phyloP scores from a whole-genome alignment of 1,140 invertebrate species.

The Pseudomyrmex flavicornis region DNA sequence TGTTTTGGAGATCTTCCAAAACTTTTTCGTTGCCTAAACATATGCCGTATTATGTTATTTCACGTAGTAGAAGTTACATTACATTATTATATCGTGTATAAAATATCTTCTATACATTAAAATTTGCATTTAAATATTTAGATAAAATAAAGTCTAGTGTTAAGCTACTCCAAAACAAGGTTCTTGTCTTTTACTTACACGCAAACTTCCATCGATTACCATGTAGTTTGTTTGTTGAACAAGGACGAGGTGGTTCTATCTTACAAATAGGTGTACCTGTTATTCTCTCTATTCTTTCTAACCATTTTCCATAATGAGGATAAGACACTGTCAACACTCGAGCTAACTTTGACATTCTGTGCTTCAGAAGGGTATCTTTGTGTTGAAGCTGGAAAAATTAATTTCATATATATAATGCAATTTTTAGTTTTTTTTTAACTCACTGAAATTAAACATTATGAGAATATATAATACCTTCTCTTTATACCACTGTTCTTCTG shows the following conservation, averaged over 20 bases:
- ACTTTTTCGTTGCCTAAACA: constrained; percentile 83
- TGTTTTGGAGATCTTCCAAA: constrained; percentile 73
- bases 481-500: constrained; percentile 68
- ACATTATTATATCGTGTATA: too few relatives aligned
- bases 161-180: background rate
- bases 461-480: constrained; percentile 59
- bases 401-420: background rate
- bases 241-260: constrained; percentile 78
- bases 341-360: constrained; percentile 81
- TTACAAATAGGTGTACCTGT: constrained; percentile 80
- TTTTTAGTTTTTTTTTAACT: background rate
- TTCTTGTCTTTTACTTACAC: constrained; percentile 78
- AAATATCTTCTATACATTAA: background rate
- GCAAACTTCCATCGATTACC: constrained; percentile 83
- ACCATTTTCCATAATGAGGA: constrained; percentile 81
- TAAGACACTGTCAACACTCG: constrained; percentile 81
- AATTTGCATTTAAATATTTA: background rate
- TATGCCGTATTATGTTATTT: constrained; percentile 69
- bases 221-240: constrained; percentile 78
- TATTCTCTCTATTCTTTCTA: constrained; percentile 75
- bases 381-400: constrained; percentile 74
- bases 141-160: constrained; percentile 18
- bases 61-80: too few relatives aligned
- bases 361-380: constrained; percentile 78
- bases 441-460: background rate